Conservation (phyloP, 2,113 vertebrate genomes). For the Dasyurus viverrinus region DNA sequence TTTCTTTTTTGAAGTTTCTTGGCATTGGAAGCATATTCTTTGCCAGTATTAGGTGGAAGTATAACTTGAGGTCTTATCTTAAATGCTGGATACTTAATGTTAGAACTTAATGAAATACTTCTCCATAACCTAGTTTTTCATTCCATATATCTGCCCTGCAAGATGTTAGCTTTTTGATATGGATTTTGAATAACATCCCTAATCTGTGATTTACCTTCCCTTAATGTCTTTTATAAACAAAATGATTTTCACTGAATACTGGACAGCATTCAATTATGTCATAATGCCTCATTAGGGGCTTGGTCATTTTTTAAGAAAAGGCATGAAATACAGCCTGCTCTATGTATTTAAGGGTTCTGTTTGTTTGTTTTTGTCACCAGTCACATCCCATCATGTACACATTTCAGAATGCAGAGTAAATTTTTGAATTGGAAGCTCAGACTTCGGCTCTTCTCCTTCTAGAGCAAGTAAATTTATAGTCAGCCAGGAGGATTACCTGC, state of each 20-base stretch:
- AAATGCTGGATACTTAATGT: neutral
- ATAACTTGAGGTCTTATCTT: neutral
- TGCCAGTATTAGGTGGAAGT: neutral
- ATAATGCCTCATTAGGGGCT: neutral
- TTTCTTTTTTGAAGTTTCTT: neutral
- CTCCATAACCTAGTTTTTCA: neutral
- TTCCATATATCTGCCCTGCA: neutral
- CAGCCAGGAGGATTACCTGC: neutral
- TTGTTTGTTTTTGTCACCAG: neutral
- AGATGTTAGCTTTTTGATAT: neutral
- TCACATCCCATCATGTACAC: neutral
- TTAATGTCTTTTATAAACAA: neutral
- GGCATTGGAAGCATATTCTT: neutral
- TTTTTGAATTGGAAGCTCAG: conserved; percentile 29
- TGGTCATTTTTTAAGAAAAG: neutral
- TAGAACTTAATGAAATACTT: neutral
- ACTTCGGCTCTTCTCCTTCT: neutral
- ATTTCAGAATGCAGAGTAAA: conserved; percentile 41
- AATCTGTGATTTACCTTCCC: neutral
- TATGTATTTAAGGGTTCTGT: neutral
- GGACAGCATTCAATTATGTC: neutral
- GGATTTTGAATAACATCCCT: neutral
- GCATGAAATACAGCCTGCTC: neutral
- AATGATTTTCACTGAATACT: neutral
- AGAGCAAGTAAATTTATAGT: neutral